Conservation (phyloP, 1,140 invertebrate genomes). For the Tenebrio molitor region DNA sequence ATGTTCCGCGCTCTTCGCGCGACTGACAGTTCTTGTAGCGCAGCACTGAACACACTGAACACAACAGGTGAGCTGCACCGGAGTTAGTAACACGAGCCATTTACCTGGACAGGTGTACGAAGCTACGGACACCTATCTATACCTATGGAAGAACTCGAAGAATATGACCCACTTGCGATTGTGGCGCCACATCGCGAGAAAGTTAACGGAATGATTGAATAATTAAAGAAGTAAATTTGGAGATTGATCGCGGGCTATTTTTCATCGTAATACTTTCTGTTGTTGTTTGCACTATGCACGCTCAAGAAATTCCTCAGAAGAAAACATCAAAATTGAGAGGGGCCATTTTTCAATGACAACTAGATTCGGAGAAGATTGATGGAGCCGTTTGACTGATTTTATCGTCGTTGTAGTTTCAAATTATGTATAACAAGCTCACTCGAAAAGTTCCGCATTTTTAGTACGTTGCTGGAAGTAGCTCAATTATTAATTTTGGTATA, state of each 20-base stretch:
- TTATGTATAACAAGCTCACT: no score
- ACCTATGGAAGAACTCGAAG: constrained; percentile 18
- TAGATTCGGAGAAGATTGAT: no score
- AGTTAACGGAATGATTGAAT: constrained; percentile 25
- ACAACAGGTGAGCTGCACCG: constrained; percentile 26
- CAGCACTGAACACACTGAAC: constrained; percentile 26
- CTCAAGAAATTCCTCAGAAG: constrained; percentile 1
- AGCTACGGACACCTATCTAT: constrained; percentile 2
- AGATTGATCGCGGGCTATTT: constrained; percentile 19
- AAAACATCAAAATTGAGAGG: neutral
- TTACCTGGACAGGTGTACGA: constrained; percentile 36
- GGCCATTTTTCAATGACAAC: no score
- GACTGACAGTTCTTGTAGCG: constrained; percentile 11
- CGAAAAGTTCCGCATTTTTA: no score
- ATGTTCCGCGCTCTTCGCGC: neutral
- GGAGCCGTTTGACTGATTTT: neutral
- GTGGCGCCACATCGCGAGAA: constrained; percentile 35
- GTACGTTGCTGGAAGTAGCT: no score
- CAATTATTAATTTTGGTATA: no score
- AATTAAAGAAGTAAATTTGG: constrained; percentile 36
- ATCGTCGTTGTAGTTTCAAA: no score
- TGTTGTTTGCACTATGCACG: neutral
- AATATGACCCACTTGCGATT: constrained; percentile 34
- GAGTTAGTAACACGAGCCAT: constrained; percentile 38
- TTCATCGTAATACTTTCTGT: constrained; percentile 25